Base-by-base conservation (phyloP, 1,140 invertebrate genomes). In the Odontomachus brunneus region DNA sequence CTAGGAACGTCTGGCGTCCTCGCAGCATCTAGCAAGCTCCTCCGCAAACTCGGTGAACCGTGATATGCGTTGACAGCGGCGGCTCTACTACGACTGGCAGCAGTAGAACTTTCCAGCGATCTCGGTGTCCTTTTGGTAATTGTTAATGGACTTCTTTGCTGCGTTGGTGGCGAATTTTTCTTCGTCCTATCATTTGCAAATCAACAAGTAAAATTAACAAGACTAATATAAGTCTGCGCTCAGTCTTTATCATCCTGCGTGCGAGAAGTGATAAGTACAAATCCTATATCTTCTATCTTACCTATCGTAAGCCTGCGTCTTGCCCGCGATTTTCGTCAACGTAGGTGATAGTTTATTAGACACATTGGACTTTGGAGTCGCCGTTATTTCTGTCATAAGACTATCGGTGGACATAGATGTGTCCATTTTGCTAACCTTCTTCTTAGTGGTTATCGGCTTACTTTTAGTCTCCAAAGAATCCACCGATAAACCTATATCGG, bases 391-490 rank as follows among this genome's bases (percentile, higher is more conserved):
- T 0, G 87, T 92, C 84, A 92, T 93, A 19, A 94, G 71, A 90
- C 92, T 94, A 48, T 94, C 94, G 0, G 93, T 91, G 0, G 94
- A 94, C 90, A 94, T 93, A 0, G 93, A 94, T 3, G 92, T 92
- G 26, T 94, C 93, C 90, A 93, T 93, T 73, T 88, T 92, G 19
- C 66, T 89, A 7, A 73, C 14, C 33, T 90, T 94, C 85, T 94
- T 95, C 33, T 93, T 92, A 0, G 86, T 80, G 0, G 88, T 86
- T 1, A 91, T 90, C 15, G 94, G 90, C 80, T 94, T 95, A 75
- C 92, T 94, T 84, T 94, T 94, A 11, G 92, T 90, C 48, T 95
- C 95, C 19, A 95, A 86, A 5, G 95, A 95, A 86, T 95, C 95
- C 1, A 93, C 92, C 14, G 94, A 95, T 17, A 95, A 86, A 49